Conservation (phyloP, 2,797 vertebrate species). For the Nothura maculosa region DNA sequence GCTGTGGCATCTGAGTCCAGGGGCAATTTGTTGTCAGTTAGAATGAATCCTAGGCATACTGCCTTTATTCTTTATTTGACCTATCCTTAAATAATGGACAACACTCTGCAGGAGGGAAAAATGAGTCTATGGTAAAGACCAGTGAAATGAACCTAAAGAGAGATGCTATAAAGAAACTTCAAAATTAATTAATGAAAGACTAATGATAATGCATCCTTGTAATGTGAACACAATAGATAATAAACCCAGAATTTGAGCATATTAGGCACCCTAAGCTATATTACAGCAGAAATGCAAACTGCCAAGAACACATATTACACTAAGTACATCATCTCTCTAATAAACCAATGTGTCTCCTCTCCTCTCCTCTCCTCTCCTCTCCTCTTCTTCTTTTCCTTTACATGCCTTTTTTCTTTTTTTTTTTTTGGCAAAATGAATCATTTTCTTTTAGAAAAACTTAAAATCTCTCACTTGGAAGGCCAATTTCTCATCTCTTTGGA, state of each 20-base stretch:
- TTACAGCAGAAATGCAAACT: slow-evolving; percentile 43
- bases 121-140: not conserved
- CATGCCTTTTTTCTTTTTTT: not conserved
- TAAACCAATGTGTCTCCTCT: not conserved
- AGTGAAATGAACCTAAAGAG: slow-evolving; percentile 58
- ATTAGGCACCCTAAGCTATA: slow-evolving; percentile 17
- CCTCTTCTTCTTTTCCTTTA: no score
- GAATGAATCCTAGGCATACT: slow-evolving; percentile 81
- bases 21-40: slow-evolving; percentile 83
- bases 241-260: slow-evolving; percentile 37
- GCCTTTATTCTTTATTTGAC: slow-evolving; percentile 72
- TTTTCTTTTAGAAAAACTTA: not conserved
- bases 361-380: not conserved
- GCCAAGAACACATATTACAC: not conserved
- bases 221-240: slow-evolving; percentile 61
- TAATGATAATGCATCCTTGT: slow-evolving; percentile 55
- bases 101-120: slow-evolving; percentile 21
- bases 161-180: slow-evolving; percentile 53
- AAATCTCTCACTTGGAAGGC: not conserved
- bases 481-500: not conserved
- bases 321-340: slow-evolving; percentile 8
- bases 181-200: slow-evolving; percentile 69
- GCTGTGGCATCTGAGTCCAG: slow-evolving; percentile 79
- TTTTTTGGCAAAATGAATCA: not conserved
- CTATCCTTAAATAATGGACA: slow-evolving; percentile 73